Percentiles rank a stretch among this genome's conserved stretches.
phyloP scores from a whole-genome alignment of 2,797 vertebrate species.

The Sarcoramphus papa region DNA sequence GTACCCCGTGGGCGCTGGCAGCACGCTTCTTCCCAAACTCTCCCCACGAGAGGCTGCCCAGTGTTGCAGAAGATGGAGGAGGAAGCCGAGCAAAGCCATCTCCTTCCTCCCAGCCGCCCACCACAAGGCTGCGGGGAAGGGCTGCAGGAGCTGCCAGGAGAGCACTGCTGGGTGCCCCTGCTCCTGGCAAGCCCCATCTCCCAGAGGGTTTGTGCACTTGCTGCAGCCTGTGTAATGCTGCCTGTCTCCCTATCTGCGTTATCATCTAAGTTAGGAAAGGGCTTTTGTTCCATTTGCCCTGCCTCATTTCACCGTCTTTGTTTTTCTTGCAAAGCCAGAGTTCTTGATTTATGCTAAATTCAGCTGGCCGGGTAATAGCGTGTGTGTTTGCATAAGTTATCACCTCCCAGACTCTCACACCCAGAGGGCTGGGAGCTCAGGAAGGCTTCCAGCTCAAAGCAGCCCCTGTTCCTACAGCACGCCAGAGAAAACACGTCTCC shows the following conservation, averaged over 20 bases:
- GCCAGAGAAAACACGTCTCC: background rate
- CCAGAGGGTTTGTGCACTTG: background rate
- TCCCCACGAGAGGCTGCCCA: background rate
- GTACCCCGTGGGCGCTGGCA: fast-evolving
- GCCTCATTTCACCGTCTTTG: background rate
- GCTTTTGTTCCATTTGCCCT: background rate
- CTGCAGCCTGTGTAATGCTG: background rate
- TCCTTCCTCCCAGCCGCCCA: background rate
- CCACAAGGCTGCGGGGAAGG: background rate
- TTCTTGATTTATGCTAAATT: background rate
- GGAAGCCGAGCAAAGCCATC: background rate
- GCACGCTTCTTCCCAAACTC: background rate
- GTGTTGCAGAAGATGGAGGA: background rate
- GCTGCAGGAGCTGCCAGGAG: background rate
- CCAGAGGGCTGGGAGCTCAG: background rate
- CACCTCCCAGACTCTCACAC: background rate
- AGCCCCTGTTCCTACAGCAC: background rate
- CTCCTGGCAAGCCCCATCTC: background rate
- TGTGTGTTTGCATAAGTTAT: conserved; percentile 4
- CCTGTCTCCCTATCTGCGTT: background rate
- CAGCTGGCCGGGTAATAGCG: background rate
- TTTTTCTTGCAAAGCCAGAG: background rate
- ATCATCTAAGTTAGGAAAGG: background rate
- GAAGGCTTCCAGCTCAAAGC: background rate
- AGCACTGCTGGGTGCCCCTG: background rate